Evolutionary conservation across 1,140 invertebrate species (phyloP).

Genomic region (Rhagoletis zephyria): DNA sequence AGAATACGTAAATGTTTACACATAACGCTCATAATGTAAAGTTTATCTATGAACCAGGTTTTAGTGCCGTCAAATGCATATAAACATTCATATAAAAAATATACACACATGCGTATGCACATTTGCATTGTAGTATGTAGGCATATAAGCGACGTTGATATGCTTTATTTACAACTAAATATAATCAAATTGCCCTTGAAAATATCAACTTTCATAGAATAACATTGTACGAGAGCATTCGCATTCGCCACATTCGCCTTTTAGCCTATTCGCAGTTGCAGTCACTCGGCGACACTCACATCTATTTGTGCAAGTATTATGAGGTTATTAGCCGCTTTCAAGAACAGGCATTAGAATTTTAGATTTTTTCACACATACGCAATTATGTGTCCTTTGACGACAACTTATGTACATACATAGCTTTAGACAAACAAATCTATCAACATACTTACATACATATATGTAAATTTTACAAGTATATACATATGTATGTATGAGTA

Average conservation of each 20-base stretch:
- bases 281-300: slow-evolving; percentile 26
- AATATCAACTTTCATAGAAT: slow-evolving; percentile 53
- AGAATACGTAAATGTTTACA: no score
- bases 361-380: not conserved
- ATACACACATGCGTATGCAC: not conserved
- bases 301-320: not conserved
- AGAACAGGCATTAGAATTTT: slow-evolving; percentile 33
- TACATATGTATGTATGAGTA: no score
- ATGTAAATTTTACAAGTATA: no score
- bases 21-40: no score
- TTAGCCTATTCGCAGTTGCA: slow-evolving; percentile 44
- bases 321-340: slow-evolving; percentile 51
- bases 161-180: slow-evolving; percentile 48
- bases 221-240: slow-evolving; percentile 48
- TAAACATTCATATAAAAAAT: not conserved
- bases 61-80: no score
- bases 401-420: no score
- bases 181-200: slow-evolving; percentile 51
- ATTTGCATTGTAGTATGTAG: not conserved
- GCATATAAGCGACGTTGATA: slow-evolving; percentile 24
- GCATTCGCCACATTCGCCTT: slow-evolving; percentile 36
- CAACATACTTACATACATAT: not conserved
- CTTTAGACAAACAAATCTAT: no score
- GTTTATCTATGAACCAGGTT: not conserved
- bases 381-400: slow-evolving; percentile 34